Evolutionary conservation across 2,888 invertebrate genomes (phyloP), one percentile per base, ranked within the genome.

Genomic region (Spatulosminthurus flaviceps): DNA sequence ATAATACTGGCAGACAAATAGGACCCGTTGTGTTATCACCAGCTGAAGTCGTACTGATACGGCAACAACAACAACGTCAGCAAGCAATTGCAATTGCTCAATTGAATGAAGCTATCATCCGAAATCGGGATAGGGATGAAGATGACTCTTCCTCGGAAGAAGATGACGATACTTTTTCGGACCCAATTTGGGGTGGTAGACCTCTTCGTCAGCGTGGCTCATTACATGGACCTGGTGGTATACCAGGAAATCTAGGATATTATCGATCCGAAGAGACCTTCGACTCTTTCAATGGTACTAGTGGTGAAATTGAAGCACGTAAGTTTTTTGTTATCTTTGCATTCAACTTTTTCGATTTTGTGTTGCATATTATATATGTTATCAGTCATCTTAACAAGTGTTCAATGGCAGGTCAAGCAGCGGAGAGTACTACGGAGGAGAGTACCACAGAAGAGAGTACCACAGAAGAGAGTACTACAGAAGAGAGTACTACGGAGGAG

Each of bases 11-110:
- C 1, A 22, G 22, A 24, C 64, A 64, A 64, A 9, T 21, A 2
- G 2, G 2, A 26, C 64, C 21, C 4, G 21, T 4, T 2, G 41
- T 61, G n/a, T 26, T 64, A 9, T 64, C 64, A 11, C 78, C 78
- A 7, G 42, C 42, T 9, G 61, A 78, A n/a, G 42, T 72, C n/a
- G 26, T 78, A 0, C 41, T 78, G 0, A 29, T 78, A 5, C 71
- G 61, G 43, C 78, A 70, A 71, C 78, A 75, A 66, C 64, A 71
- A 22, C 77, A 71, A 22, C 70, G 64, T 34, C 78, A 78, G 34
- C 78, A 78, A 64, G 61, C 72, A 16, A 7, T 61, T 26, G 78
- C 78, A 11, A 26, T 66, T n/a, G 78, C 78, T n/a, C 75, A 75
- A 16, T 21, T 75, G 4, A 13, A 72, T 0, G 29, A 78, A 9